A percentile compares a stretch with the other conserved stretches of the same genome.
These are phyloP conservation scores for Imbricaverruca yamaguchii DNA, from an alignment of 2,888 invertebrate genomes.

Conservation along the genomic window DNA sequence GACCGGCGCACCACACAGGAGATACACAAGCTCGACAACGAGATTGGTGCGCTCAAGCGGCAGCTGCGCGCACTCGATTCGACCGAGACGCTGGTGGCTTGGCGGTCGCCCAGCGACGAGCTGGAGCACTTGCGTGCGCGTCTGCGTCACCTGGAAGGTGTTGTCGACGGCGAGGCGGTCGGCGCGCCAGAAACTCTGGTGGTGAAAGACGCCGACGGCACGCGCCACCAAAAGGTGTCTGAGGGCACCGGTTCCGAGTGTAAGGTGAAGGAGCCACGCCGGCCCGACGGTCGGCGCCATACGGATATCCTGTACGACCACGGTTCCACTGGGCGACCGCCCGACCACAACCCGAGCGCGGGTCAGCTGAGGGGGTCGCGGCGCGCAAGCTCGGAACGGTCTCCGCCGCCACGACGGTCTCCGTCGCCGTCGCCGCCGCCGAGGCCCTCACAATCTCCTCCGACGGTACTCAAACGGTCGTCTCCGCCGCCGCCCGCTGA, in stretches of 20 bases:
- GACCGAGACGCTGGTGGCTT: background rate
- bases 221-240: background rate
- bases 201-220: background rate
- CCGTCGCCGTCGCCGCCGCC: background rate
- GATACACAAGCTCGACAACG: background rate
- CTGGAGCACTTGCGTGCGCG: background rate
- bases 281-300: background rate
- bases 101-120: constrained; percentile 19
- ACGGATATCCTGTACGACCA: background rate
- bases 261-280: background rate
- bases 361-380: background rate
- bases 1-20: background rate
- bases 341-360: background rate
- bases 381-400: background rate
- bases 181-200: background rate
- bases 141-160: background rate
- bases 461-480: background rate
- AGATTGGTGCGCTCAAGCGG: background rate
- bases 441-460: background rate
- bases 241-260: constrained; percentile 9
- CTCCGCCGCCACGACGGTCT: background rate
- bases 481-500: no score
- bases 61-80: background rate
- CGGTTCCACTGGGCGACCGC: background rate
- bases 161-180: background rate